Percentiles rank a stretch among this genome's conserved stretches.
Conservation (phyloP, 2,113 vertebrate species). For the Leptocoma aspasia region DNA sequence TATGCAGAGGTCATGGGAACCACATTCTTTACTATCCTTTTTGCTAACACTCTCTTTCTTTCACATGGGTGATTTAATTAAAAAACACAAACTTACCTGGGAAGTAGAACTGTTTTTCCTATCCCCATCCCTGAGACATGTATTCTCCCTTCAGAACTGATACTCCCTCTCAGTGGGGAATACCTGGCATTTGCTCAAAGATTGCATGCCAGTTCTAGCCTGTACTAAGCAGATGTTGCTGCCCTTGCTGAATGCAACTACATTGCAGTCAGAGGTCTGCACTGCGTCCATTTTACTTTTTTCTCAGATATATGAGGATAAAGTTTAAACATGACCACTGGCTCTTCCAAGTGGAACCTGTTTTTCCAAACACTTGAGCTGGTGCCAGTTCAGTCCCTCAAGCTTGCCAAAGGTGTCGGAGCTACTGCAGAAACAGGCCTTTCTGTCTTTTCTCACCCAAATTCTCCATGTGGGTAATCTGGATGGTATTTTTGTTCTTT, state of each 20-base stretch:
- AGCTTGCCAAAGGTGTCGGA: not conserved
- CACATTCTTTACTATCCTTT: not conserved
- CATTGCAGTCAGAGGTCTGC: not conserved
- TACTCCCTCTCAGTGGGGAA: not conserved
- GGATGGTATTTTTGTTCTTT: not conserved
- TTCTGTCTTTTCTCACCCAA: not conserved
- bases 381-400: not conserved
- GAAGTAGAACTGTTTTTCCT: not conserved
- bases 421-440: not conserved
- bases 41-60: not conserved
- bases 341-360: not conserved
- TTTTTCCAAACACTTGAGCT: not conserved
- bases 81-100: not conserved
- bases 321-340: not conserved
- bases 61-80: not conserved
- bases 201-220: not conserved
- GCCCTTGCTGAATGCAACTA: not conserved
- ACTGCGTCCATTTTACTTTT: not conserved
- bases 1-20: not conserved
- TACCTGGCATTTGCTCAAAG: not conserved
- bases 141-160: not conserved
- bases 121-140: accelerated
- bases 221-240: not conserved
- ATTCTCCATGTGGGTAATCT: not conserved
- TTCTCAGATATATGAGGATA: not conserved